A percentile compares a stretch with the other conserved stretches of the same genome.
Conservation (phyloP, 2,797 vertebrate species). For the Acropternis orthonyx region DNA sequence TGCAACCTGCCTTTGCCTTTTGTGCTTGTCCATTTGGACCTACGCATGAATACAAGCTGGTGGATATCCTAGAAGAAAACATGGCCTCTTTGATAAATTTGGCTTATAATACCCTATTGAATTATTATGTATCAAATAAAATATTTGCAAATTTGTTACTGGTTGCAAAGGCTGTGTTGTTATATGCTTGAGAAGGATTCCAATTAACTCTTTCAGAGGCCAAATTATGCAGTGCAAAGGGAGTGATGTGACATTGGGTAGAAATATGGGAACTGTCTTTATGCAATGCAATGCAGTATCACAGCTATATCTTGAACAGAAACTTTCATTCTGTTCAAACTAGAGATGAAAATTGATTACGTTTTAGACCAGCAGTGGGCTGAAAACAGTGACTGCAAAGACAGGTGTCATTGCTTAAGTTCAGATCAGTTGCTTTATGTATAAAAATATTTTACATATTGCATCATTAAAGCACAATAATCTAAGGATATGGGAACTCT, state of each 20-base stretch:
- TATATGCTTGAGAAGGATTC: background rate
- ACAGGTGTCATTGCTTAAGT: background rate
- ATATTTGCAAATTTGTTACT: background rate
- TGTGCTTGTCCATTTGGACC: background rate
- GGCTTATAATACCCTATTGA: background rate
- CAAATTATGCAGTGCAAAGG: background rate
- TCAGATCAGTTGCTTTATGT: background rate
- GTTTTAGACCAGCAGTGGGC: background rate
- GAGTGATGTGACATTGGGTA: background rate
- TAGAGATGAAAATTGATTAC: background rate
- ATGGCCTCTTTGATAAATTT: background rate
- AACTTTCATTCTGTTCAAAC: background rate
- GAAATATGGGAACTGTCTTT: background rate
- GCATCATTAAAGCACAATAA: background rate
- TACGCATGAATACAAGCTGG: background rate
- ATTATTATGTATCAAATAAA: background rate
- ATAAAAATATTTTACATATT: background rate
- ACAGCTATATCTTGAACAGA: background rate
- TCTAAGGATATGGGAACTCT: background rate
- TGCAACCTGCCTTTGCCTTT: background rate
- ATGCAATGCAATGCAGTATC: background rate
- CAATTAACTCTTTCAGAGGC: background rate
- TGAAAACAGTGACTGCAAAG: background rate
- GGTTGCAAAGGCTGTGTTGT: background rate
- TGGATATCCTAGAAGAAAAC: background rate